These are phyloP conservation scores for Myripristis jacobus DNA, from an alignment of 2,797 vertebrate species.

Conservation along the genomic window DNA sequence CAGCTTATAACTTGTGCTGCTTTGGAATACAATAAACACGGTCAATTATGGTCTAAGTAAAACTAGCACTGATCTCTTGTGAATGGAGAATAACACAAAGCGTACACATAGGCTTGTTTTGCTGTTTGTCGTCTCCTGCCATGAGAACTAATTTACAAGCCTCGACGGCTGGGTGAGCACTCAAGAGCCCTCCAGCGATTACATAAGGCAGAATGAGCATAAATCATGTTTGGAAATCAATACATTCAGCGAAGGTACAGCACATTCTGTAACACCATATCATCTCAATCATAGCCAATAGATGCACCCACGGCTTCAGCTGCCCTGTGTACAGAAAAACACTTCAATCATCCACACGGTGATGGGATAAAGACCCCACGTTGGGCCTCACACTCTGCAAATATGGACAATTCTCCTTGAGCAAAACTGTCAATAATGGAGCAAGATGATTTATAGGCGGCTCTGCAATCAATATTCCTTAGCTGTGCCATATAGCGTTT, in stretches of 20 bases:
- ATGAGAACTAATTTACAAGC: slow-evolving; percentile 44
- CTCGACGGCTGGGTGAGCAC: slow-evolving; percentile 37
- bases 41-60: slow-evolving; percentile 9
- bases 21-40: background rate
- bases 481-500: slow-evolving; percentile 37
- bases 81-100: slow-evolving; percentile 18
- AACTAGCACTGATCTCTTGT: background rate
- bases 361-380: slow-evolving; percentile 61
- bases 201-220: slow-evolving; percentile 50
- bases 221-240: slow-evolving; percentile 67
- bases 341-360: slow-evolving; percentile 56
- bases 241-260: slow-evolving; percentile 49
- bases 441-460: slow-evolving; percentile 64
- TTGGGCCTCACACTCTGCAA: slow-evolving; percentile 39
- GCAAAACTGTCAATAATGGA: slow-evolving; percentile 68
- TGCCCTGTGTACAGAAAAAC: slow-evolving; percentile 36
- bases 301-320: slow-evolving; percentile 17
- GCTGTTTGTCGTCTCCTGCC: slow-evolving; percentile 15
- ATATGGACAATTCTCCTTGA: slow-evolving; percentile 62
- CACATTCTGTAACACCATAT: slow-evolving; percentile 33
- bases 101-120: slow-evolving; percentile 12
- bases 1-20: background rate
- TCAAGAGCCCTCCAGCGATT: slow-evolving; percentile 55
- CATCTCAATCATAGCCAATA: slow-evolving; percentile 52
- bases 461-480: slow-evolving; percentile 55